Evolutionary conservation across 1,140 invertebrate species (phyloP), one percentile per base, ranked within the genome.

Genomic region (Teleopsis dalmanni): DNA sequence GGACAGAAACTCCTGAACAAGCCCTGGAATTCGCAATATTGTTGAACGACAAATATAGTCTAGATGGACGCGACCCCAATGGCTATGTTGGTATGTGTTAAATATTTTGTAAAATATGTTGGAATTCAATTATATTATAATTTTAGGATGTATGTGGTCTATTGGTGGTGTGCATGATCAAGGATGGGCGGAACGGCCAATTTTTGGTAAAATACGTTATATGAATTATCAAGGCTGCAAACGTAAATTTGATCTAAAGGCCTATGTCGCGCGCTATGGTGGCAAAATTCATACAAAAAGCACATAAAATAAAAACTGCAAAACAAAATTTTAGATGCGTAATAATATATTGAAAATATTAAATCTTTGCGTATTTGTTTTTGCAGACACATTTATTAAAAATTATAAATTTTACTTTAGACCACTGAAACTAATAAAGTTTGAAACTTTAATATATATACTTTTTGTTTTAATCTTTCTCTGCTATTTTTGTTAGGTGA

Each of bases 191-290:
- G 89, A 95, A 65, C 75, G 91, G 52, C 61, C 77, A 1, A 77
- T 95, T 5, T 95, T 94, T 76, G 91, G 91, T 7, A 95, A 95
- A 75, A 85, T 95, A 42, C 80, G 91, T 1, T 94, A 80, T 67
- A 95, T 95, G 91, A 94, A 91, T 71, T 93, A 91, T 62, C 78
- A 83, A 44, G 90, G 91, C 1, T 93, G 90, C 61, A 82, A 87
- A 58, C 76, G 87, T 37, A 95, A 95, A 72, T 95, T 94, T 71
- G 79, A 93, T 64, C 83, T 95, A 1, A 67, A 78, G 25, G 77
- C 75, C 5, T 94, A 85, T 70, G 80, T 90, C 1, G 72, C 70
- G 10, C 76, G 79, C 13, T 88, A 84, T 58, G 78, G 77, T 0
- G 62, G 57, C 7, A 60, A 65, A 36, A 59, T 57, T n/a, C 35